Percentiles rank a stretch among this genome's conserved stretches.
Conservation (phyloP, 2,113 vertebrate genomes). For the Raja brachyura region DNA sequence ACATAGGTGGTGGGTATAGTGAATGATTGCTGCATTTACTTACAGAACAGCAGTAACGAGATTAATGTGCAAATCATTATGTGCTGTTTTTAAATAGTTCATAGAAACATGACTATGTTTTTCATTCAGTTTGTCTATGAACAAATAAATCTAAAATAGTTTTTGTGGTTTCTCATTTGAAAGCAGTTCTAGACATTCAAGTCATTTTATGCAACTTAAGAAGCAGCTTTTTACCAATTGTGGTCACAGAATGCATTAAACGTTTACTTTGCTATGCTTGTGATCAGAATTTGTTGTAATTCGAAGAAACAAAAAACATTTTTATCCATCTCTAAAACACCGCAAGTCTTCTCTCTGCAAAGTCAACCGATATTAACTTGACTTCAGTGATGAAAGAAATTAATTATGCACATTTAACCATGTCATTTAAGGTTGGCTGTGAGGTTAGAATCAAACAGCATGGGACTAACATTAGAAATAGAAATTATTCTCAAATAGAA, state of each 20-base stretch:
- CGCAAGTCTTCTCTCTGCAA: background rate
- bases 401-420: background rate
- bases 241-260: background rate
- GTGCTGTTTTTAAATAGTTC: background rate
- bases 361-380: slow-evolving; percentile 2
- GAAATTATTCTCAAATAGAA: background rate
- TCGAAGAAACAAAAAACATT: slow-evolving; percentile 26
- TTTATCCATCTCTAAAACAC: background rate
- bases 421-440: background rate
- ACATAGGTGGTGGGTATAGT: background rate
- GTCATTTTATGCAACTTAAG: background rate
- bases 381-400: background rate
- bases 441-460: background rate
- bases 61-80: background rate
- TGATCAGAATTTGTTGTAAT: background rate
- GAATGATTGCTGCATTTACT: background rate
- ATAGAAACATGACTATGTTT: background rate
- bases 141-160: background rate
- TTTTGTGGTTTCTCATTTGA: background rate
- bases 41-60: background rate
- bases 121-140: background rate
- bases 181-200: background rate
- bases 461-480: slow-evolving; percentile 3
- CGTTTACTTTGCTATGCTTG: background rate
- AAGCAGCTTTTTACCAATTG: slow-evolving; percentile 20